Conservation (phyloP, 1,140 invertebrate genomes). For the Globodera rostochiensis region DNA sequence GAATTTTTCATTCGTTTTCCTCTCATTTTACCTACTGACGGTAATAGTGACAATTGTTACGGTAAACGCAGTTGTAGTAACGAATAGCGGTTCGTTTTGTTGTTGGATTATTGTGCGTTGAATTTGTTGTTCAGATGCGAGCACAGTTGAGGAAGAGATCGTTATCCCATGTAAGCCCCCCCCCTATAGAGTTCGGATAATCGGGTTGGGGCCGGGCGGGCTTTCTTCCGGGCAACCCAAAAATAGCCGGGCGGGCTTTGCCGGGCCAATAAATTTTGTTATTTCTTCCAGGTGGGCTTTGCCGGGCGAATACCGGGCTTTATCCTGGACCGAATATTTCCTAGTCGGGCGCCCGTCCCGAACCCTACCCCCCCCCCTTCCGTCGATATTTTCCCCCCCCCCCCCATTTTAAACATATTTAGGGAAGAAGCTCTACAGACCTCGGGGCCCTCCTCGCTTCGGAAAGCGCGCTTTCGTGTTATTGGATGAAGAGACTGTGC, state of each 20-base stretch:
- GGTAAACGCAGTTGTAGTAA: neutral
- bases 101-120: neutral
- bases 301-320: too few relatives aligned
- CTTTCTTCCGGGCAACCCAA: too few relatives aligned
- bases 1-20: neutral
- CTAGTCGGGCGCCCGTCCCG: too few relatives aligned
- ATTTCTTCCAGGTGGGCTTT: too few relatives aligned
- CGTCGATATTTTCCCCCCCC: too few relatives aligned
- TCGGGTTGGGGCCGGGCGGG: too few relatives aligned
- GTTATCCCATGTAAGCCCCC: constrained; percentile 21
- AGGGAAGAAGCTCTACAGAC: constrained; percentile 30
- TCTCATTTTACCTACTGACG: neutral
- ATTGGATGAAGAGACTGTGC: constrained; percentile 14
- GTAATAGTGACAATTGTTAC: neutral
- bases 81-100: neutral
- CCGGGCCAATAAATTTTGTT: too few relatives aligned
- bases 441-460: constrained; percentile 25
- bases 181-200: neutral
- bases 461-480: constrained; percentile 22
- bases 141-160: constrained; percentile 15
- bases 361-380: too few relatives aligned
- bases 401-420: neutral
- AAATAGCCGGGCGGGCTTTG: too few relatives aligned
- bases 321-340: too few relatives aligned
- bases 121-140: constrained; percentile 8